Evolutionary conservation across 1,140 invertebrate genomes (phyloP).

Genomic region (Pinna nobilis): DNA sequence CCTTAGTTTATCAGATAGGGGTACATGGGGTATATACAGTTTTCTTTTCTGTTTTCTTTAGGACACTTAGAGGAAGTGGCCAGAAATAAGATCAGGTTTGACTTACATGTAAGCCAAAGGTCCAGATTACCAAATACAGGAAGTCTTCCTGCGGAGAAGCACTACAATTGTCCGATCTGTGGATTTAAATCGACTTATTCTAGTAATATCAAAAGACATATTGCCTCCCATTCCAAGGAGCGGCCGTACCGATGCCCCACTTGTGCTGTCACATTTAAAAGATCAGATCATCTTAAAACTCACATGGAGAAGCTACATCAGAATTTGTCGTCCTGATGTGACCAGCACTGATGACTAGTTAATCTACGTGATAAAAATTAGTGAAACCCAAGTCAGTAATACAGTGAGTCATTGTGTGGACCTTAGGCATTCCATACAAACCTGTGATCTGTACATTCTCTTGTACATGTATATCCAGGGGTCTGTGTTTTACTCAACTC

Average conservation of each 20-base stretch:
- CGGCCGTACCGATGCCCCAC: background rate
- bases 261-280: background rate
- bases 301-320: background rate
- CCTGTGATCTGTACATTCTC: too few species aligned
- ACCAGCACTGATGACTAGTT: too few species aligned
- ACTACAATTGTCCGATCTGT: conserved; percentile 11
- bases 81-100: conserved; percentile 2
- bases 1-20: too few species aligned
- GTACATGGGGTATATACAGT: too few species aligned
- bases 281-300: conserved; percentile 8
- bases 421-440: too few species aligned
- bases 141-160: conserved; percentile 6
- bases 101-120: conserved; percentile 6
- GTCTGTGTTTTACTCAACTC: too few species aligned
- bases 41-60: conserved; percentile 19
- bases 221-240: conserved; percentile 3
- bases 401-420: too few species aligned
- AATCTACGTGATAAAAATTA: too few species aligned
- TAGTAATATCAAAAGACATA: conserved; percentile 18
- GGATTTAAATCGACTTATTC: conserved; percentile 1
- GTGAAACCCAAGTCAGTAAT: too few species aligned
- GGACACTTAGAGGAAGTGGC: too few species aligned
- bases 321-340: too few species aligned
- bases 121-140: background rate
- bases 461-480: too few species aligned